Evolutionary conservation across 2,113 vertebrate species (phyloP).

Genomic region (Todiramphus chloris): DNA sequence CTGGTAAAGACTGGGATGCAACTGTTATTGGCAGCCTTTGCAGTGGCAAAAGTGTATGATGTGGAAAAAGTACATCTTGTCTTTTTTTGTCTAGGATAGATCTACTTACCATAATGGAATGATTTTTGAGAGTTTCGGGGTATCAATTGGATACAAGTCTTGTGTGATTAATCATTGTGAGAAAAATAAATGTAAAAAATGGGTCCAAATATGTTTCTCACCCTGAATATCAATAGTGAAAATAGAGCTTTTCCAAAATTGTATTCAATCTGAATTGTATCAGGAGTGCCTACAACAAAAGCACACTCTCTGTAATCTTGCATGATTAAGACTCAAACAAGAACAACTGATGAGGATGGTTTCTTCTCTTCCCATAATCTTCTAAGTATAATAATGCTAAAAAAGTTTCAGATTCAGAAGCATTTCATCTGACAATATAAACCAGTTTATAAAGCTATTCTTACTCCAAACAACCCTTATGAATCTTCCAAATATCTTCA

Average conservation of each 20-base stretch:
- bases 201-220: conserved; percentile 39
- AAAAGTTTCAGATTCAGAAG: background rate
- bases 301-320: conserved; percentile 28
- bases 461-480: background rate
- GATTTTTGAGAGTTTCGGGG: background rate
- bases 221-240: conserved; percentile 38
- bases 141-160: background rate
- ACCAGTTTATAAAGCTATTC: background rate
- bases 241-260: conserved; percentile 49
- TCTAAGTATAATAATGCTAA: background rate
- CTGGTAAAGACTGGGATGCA: background rate
- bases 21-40: background rate
- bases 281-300: conserved; percentile 22
- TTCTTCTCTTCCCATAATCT: background rate
- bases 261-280: conserved; percentile 36
- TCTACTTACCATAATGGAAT: background rate
- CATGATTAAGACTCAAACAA: conserved; percentile 54
- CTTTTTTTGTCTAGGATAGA: background rate
- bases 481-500: conserved; percentile 1
- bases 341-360: conserved; percentile 39
- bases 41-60: background rate
- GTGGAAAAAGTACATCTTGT: background rate
- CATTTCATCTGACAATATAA: background rate
- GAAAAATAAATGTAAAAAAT: conserved; percentile 34
- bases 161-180: conserved; percentile 27